A percentile compares a stretch with the other conserved stretches of the same genome.
Conservation (phyloP, 2,888 invertebrate genomes). For the Catonia carolina region DNA sequence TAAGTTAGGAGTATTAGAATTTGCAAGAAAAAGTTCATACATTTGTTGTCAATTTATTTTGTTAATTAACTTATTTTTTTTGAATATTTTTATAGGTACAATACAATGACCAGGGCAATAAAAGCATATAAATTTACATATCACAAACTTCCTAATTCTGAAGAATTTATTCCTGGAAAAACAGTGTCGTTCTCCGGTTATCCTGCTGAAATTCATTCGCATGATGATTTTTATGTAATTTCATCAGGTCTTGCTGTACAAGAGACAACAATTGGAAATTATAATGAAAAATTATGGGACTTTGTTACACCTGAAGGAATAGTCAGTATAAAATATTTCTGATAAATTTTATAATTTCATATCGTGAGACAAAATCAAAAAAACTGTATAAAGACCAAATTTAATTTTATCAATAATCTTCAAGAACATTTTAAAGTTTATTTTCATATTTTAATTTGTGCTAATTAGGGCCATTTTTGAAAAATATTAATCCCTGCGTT, state of each 20-base stretch:
- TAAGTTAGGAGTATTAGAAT: too few relatives aligned
- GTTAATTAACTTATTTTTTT: constrained; percentile 22
- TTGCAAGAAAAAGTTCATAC: too few relatives aligned
- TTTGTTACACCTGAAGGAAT: constrained; percentile 56
- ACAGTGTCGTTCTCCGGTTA: constrained; percentile 74
- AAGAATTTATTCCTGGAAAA: constrained; percentile 53
- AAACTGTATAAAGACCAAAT: too few relatives aligned
- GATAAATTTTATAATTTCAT: too few relatives aligned
- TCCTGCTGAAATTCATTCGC: constrained; percentile 72
- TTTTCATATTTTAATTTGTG: too few relatives aligned
- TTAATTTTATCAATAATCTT: too few relatives aligned
- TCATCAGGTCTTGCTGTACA: constrained; percentile 57
- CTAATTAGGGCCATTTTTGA: too few relatives aligned
- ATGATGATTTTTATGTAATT: constrained; percentile 69
- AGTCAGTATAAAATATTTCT: constrained; percentile 44
- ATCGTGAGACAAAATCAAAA: too few relatives aligned
- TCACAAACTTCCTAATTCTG: constrained; percentile 44
- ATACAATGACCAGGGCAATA: constrained; percentile 73
- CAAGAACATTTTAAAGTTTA: too few relatives aligned
- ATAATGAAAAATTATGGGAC: constrained; percentile 64
- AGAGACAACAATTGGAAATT: constrained; percentile 71
- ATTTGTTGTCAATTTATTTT: constrained; percentile 6
- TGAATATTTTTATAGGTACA: constrained; percentile 32
- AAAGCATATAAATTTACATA: constrained; percentile 78
- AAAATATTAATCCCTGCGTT: too few relatives aligned